Conservation (phyloP, 2,888 invertebrate genomes). For the Drosophila demipolita region DNA sequence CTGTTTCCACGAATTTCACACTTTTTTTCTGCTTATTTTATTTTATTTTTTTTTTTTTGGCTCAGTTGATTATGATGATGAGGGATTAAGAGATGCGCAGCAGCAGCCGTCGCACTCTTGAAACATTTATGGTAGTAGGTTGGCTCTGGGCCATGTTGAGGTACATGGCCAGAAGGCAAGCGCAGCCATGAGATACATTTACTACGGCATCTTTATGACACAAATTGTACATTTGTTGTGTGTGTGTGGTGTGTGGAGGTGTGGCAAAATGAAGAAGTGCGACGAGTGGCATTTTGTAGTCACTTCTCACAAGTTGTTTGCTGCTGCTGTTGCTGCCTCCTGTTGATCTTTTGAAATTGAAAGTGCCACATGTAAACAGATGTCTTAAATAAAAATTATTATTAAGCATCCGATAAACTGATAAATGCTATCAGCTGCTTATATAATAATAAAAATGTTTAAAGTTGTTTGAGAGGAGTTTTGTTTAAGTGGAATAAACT, state of each 20-base stretch:
- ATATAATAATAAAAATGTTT: not conserved
- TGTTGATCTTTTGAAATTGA: slow-evolving; percentile 19
- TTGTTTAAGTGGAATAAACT: not conserved
- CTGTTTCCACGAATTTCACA: slow-evolving; percentile 78
- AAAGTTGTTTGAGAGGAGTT: not conserved
- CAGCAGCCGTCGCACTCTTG: slow-evolving; percentile 37
- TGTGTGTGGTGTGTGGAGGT: slow-evolving; percentile 10
- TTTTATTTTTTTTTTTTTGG: slow-evolving; percentile 37
- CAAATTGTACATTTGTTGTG: slow-evolving; percentile 30
- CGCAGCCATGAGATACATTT: slow-evolving; percentile 60
- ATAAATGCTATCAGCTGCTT: slow-evolving; percentile 2
- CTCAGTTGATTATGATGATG: slow-evolving; percentile 68
- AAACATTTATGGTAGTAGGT: slow-evolving; percentile 35
- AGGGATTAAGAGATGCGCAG: slow-evolving; percentile 71
- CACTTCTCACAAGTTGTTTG: slow-evolving; percentile 11
- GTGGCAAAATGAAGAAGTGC: slow-evolving; percentile 32
- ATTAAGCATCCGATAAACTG: not conserved
- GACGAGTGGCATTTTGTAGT: slow-evolving; percentile 27
- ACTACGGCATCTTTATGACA: slow-evolving; percentile 60
- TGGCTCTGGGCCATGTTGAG: slow-evolving; percentile 21
- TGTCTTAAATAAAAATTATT: not conserved
- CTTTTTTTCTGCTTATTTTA: slow-evolving; percentile 28
- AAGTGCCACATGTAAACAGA: slow-evolving; percentile 14
- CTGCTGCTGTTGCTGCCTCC: not conserved
- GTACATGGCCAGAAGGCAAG: slow-evolving; percentile 12